Base-by-base conservation (phyloP, 2,113 vertebrate genomes). In the Apeltes quadracus region DNA sequence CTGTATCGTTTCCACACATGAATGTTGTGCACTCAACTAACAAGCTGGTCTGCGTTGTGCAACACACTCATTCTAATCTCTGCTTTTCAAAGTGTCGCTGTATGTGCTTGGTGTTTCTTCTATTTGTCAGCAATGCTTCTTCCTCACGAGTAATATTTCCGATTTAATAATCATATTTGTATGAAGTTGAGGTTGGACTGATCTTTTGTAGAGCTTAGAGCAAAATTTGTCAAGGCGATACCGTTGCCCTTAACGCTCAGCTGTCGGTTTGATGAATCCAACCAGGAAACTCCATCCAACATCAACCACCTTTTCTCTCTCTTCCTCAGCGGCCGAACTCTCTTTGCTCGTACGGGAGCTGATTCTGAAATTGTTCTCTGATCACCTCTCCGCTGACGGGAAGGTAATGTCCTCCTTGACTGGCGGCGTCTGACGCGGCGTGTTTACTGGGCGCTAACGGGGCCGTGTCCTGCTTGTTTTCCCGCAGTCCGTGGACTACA, bases 381-480 rank as follows among this genome's bases (percentile, higher is more conserved):
- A 93, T 69, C 89, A 94, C 86, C 89, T 95, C 53, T 94, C 94
- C 36, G 81, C 90, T 57, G 94, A 95, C 61, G 94, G 94, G 85
- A 94, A 94, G 94, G 94, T 95, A 92, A 79, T 13, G 23, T 61
- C 23, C 41, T 69, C 36, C n/a, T 32, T 64, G 34, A 25, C 36
- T 51, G 13, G 1, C 0, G 9, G 20, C 25, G 20, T 38, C 25
- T 53, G 58, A 46, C 27, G n/a, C 51, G 16, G 8, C 11, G 34
- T n/a, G 55, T 48, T 5, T 5, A 34, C 32, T 7, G 6, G 6
- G 32, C 32, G 32, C 32, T 7, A 41, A 22, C 16, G 16, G 1
- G 7, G 22, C 22, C 25, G 59, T 25, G 5, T 59, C 39, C 12
- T 61, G 7, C 34, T 56, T 14, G 50, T 9, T n/a, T n/a, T 29